Evolutionary conservation across 1,140 invertebrate species (phyloP).

Genomic region (Drosophila bifasciata): DNA sequence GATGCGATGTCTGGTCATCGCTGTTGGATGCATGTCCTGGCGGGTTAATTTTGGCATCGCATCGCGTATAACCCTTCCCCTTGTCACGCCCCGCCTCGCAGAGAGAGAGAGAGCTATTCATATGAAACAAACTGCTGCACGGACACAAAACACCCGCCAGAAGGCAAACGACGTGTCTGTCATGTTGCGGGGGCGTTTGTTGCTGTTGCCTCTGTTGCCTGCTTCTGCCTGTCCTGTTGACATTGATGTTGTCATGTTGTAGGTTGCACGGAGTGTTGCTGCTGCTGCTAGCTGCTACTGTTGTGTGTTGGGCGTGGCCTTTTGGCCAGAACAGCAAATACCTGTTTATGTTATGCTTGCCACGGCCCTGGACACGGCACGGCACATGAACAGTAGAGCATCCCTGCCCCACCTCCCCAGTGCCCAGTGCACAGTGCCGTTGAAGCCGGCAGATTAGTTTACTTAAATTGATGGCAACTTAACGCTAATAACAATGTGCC

Average conservation of each 20-base stretch:
- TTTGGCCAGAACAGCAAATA: constrained; percentile 68
- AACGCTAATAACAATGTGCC: constrained; percentile 67
- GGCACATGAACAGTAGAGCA: constrained; percentile 9
- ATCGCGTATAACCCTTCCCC: constrained; percentile 45
- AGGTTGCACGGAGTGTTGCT: too few species aligned
- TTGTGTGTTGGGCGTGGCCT: constrained; percentile 52
- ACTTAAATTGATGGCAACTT: constrained; percentile 81
- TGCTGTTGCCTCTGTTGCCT: constrained; percentile 51
- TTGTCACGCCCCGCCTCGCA: not conserved
- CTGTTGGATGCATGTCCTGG: constrained; percentile 37
- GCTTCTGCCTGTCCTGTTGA: constrained; percentile 57
- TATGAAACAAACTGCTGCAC: constrained; percentile 36
- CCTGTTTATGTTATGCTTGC: constrained; percentile 74
- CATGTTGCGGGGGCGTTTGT: constrained; percentile 44
- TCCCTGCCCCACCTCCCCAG: too few species aligned
- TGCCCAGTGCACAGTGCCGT: too few species aligned
- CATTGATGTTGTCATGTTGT: constrained; percentile 66
- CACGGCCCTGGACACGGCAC: constrained; percentile 17
- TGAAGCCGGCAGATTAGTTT: constrained; percentile 71
- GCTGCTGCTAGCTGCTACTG: not conserved
- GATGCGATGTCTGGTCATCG: too few species aligned
- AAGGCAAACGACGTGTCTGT: constrained; percentile 32
- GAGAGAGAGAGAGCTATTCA: constrained; percentile 14
- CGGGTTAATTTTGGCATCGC: constrained; percentile 66
- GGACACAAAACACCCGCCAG: constrained; percentile 11